These are phyloP conservation scores for Ficedula albicollis DNA, from an alignment of 2,797 vertebrate genomes.

Conservation along the genomic window DNA sequence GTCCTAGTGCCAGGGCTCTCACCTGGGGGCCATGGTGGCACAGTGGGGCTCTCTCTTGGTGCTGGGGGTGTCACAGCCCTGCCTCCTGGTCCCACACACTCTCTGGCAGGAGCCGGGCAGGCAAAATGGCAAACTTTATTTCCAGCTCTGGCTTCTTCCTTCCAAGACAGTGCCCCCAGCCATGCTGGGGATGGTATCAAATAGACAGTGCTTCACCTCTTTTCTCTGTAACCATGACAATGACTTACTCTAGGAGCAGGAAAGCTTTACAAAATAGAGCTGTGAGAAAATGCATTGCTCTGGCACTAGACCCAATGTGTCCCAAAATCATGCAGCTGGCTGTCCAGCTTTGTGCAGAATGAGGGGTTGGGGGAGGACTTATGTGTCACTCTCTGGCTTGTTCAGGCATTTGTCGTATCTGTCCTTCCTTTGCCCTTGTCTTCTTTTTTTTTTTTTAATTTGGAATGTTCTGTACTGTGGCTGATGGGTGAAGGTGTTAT, in stretches of 20 bases:
- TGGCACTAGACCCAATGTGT: rapidly evolving
- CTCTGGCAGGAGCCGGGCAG: background rate
- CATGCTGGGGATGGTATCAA: background rate
- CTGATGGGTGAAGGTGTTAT: background rate
- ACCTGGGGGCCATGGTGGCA: rapidly evolving
- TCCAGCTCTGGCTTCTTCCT: background rate
- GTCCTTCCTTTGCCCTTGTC: background rate
- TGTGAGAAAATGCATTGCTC: background rate
- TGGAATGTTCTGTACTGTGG: background rate
- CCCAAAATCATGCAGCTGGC: background rate
- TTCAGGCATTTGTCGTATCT: background rate
- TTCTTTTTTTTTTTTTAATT: background rate
- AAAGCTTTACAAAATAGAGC: background rate
- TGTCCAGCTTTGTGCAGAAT: background rate
- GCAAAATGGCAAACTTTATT: background rate
- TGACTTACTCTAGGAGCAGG: background rate
- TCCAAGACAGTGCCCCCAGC: background rate
- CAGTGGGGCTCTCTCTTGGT: background rate
- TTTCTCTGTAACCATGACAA: background rate
- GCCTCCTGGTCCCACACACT: background rate
- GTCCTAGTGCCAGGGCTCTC: background rate
- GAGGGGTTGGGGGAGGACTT: rapidly evolving
- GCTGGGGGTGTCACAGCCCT: background rate
- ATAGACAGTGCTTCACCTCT: rapidly evolving
- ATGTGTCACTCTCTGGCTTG: no score